Evolutionary conservation across 2,113 vertebrate genomes (phyloP), one percentile per base, ranked within the genome.

Genomic region (Pycnonotus jocosus): DNA sequence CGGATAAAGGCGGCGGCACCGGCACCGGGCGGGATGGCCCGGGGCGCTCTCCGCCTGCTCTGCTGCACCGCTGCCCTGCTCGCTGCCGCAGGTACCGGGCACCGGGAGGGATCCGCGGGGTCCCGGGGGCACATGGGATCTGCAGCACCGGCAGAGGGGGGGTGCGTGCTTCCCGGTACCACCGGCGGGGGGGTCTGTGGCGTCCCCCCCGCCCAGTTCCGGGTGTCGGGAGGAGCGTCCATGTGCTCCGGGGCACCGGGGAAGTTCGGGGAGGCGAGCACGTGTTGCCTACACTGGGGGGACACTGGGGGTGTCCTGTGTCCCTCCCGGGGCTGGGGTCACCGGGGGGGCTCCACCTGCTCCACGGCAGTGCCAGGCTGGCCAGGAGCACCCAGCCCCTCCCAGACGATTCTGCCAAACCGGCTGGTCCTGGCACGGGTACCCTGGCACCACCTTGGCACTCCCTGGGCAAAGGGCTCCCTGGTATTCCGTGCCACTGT

Each of bases 11-110:
- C 56, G 48, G 76, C 74, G 72, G 83, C 22, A 13, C 12, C 68
- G 51, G 61, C 47, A 60, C 48, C 76, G 76, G 24, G 54, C 56
- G 81, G 76, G 42, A 82, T 79, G 85, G 65, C 71, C 86, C 48
- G 53, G 60, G 35, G 35, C 6, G 13, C 37, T 23, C 80, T 81
- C 44, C 6, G 9, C 48, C 72, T 87, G 82, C 73, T 94, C 57
- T 79, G 62, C 92, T 83, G 72, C 58, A 33, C 61, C 76, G 47
- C 44, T 76, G 86, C 62, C 81, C 78, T 95, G 90, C 62, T 74
- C 12, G 35, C 58, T 50, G 48, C 50, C 7, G 45, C 73, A 95
- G 92, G 94, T 94, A 88, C 70, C 44, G 73, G 82, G 56, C 51
- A 27, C 64, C 8, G 44, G 38, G 50, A 4, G 11, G n/a, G 37